These are phyloP conservation scores for Myotis pilosus DNA, from an alignment of 2,797 vertebrate species.

Conservation along the genomic window DNA sequence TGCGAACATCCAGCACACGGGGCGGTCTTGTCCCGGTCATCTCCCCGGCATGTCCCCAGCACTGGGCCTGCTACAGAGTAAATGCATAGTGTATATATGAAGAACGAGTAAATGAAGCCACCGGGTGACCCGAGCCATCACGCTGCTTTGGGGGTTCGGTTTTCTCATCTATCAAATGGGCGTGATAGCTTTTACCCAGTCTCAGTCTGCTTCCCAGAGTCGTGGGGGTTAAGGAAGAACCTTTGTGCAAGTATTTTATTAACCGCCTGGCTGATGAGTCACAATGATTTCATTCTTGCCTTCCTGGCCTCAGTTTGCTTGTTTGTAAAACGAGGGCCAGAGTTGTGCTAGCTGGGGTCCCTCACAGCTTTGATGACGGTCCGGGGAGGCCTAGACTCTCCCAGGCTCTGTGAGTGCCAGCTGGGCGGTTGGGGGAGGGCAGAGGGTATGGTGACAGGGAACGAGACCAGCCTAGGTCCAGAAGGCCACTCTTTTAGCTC, in stretches of 20 bases:
- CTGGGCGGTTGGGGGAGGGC: no score
- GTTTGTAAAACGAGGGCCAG: neutral
- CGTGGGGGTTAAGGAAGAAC: neutral
- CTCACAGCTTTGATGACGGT: neutral
- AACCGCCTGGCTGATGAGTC: neutral
- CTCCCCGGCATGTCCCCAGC: neutral
- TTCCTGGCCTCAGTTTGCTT: neutral
- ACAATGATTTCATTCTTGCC: neutral
- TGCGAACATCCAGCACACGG: neutral
- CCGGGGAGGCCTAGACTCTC: neutral
- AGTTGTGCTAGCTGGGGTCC: neutral
- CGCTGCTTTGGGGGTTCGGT: neutral
- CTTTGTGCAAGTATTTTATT: neutral
- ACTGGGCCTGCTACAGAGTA: neutral
- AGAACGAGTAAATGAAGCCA: neutral
- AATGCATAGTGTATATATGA: no score
- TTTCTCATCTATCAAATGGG: neutral
- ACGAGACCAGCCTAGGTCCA: neutral
- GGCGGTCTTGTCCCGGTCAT: neutral
- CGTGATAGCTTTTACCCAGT: neutral
- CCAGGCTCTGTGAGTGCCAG: neutral
- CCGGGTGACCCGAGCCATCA: neutral
- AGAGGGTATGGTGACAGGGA: neutral
- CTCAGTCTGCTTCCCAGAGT: neutral
- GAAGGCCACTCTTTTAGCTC: neutral